Evolutionary conservation across 2,888 invertebrate genomes (phyloP).

Genomic region (Tipula unca): DNA sequence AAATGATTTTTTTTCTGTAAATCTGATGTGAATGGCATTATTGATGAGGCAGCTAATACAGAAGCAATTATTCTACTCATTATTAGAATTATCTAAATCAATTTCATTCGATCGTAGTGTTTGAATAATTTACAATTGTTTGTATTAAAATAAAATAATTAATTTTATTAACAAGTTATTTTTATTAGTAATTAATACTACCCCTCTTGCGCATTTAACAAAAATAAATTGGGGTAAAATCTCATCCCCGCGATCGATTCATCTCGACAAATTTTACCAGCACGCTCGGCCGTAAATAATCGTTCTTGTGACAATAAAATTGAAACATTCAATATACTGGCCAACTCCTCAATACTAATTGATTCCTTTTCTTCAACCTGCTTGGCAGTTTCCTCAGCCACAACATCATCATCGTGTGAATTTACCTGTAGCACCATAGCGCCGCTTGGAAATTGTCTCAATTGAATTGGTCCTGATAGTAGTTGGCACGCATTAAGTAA

Average conservation of each 20-base stretch:
- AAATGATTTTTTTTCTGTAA: too few relatives aligned
- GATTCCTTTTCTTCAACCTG: slow-evolving; percentile 57
- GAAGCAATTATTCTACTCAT: too few relatives aligned
- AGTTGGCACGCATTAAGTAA: slow-evolving; percentile 81
- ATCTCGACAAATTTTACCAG: slow-evolving; percentile 84
- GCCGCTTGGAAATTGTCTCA: slow-evolving; percentile 87
- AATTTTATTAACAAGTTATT: neutral
- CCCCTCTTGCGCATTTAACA: slow-evolving; percentile 33
- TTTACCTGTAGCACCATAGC: slow-evolving; percentile 86
- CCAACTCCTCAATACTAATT: slow-evolving; percentile 79
- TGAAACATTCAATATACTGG: slow-evolving; percentile 74
- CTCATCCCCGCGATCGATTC: slow-evolving; percentile 90
- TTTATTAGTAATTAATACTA: neutral
- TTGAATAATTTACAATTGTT: neutral
- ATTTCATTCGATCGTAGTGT: too few relatives aligned
- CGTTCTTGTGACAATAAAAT: slow-evolving; percentile 85
- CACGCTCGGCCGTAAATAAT: slow-evolving; percentile 75
- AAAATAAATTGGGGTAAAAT: slow-evolving; percentile 88
- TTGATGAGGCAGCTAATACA: too few relatives aligned
- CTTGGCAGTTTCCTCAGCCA: slow-evolving; percentile 57
- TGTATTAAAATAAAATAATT: neutral
- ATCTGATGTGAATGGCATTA: too few relatives aligned
- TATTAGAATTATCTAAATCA: too few relatives aligned
- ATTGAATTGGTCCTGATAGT: slow-evolving; percentile 57
- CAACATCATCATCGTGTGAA: slow-evolving; percentile 61